A percentile compares a stretch with the other conserved stretches of the same genome.
phyloP scores from a whole-genome alignment of 2,888 invertebrate species.

The Leucophora obtusa region DNA sequence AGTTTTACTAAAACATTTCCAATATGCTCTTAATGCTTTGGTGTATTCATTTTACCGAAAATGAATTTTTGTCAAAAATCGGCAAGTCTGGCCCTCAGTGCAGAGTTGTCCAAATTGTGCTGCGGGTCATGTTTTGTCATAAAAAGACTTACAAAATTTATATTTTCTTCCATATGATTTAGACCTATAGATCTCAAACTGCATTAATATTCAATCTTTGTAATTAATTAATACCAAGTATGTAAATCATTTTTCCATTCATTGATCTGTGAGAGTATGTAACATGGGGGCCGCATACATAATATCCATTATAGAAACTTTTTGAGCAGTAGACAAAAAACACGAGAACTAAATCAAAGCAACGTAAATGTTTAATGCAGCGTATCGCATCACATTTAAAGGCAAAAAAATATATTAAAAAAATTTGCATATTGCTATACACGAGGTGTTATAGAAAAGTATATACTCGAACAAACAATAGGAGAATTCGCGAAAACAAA shows the following conservation, averaged over 20 bases:
- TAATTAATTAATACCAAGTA: slow-evolving; percentile 18
- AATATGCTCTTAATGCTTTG: too few relatives aligned
- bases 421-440: slow-evolving; percentile 31
- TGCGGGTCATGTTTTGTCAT: too few relatives aligned
- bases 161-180: background rate
- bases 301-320: background rate
- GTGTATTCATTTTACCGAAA: too few relatives aligned
- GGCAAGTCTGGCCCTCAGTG: too few relatives aligned
- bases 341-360: slow-evolving; percentile 57
- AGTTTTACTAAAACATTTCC: too few relatives aligned
- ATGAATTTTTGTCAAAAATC: too few relatives aligned
- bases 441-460: slow-evolving; percentile 26
- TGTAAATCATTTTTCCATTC: slow-evolving; percentile 38
- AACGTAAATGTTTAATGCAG: slow-evolving; percentile 66
- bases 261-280: slow-evolving; percentile 20
- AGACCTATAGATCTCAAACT: background rate
- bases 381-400: slow-evolving; percentile 64
- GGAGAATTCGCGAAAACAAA: too few relatives aligned
- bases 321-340: slow-evolving; percentile 6
- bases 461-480: background rate
- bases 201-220: background rate
- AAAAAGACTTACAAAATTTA: background rate
- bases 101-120: too few relatives aligned
- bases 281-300: background rate
- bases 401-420: background rate